Evolutionary conservation across 1,140 invertebrate genomes (phyloP).

Genomic region (Akabosia matsudoensis): DNA sequence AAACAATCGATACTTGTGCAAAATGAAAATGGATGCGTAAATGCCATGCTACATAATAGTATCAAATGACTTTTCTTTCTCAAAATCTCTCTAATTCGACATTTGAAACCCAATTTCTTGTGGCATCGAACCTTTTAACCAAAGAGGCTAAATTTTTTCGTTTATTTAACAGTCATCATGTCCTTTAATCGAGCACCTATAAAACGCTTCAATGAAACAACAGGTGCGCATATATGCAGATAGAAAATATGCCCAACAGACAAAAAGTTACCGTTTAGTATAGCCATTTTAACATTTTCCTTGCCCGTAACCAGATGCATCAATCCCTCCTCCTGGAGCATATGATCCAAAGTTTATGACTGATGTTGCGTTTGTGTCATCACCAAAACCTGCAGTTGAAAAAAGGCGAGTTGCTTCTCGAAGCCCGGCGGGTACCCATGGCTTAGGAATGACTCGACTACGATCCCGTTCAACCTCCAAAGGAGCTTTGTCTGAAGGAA

Average conservation of each 20-base stretch:
- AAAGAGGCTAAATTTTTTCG: no score
- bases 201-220: conserved; percentile 25
- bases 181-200: conserved; percentile 28
- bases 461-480: background rate
- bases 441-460: background rate
- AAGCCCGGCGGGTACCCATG: background rate
- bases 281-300: background rate
- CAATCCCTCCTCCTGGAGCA: conserved; percentile 22
- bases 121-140: no score
- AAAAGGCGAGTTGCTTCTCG: background rate
- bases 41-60: no score
- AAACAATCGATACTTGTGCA: no score
- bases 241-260: background rate
- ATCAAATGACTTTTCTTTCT: no score
- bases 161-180: no score
- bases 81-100: no score
- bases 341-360: conserved; percentile 32
- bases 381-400: background rate
- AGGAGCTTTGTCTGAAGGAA: background rate
- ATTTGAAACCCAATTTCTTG: background rate
- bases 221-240: background rate
- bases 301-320: background rate
- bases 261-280: background rate
- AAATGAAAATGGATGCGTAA: no score
- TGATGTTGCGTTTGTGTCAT: conserved; percentile 15